Conservation (phyloP, 2,888 invertebrate genomes). For the Mylabris sibirica region DNA sequence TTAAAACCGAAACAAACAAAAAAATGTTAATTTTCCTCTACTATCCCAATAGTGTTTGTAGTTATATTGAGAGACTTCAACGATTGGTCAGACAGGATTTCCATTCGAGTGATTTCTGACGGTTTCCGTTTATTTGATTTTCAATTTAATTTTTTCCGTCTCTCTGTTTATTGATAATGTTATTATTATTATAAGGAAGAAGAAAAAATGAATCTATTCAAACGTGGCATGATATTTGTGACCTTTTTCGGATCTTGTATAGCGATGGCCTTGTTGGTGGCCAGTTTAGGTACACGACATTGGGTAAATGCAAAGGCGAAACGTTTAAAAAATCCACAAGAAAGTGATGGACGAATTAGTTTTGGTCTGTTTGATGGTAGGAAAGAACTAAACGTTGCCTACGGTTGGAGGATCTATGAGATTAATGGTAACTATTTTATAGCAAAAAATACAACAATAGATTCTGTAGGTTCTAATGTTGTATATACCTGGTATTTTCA, state of each 20-base stretch:
- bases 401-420: slow-evolving; percentile 79
- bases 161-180: neutral
- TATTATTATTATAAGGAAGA: neutral
- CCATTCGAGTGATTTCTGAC: slow-evolving; percentile 24
- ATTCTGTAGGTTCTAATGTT: neutral
- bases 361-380: slow-evolving; percentile 89
- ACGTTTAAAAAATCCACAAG: slow-evolving; percentile 70
- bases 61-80: slow-evolving; percentile 27
- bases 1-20: neutral
- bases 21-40: slow-evolving; percentile 3
- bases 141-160: neutral
- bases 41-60: neutral
- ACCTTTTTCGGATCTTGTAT: slow-evolving; percentile 83
- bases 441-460: neutral
- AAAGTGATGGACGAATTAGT: slow-evolving; percentile 77
- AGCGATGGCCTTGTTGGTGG: slow-evolving; percentile 79
- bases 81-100: slow-evolving; percentile 31
- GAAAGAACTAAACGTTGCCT: slow-evolving; percentile 81
- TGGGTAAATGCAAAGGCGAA: slow-evolving; percentile 82
- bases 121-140: slow-evolving; percentile 9
- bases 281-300: slow-evolving; percentile 83
- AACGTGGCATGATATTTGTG: slow-evolving; percentile 80
- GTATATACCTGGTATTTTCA: neutral
- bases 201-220: slow-evolving; percentile 71
- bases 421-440: slow-evolving; percentile 73